phyloP scores from a whole-genome alignment of 2,113 vertebrate genomes.

The Phodopus roborovskii region DNA sequence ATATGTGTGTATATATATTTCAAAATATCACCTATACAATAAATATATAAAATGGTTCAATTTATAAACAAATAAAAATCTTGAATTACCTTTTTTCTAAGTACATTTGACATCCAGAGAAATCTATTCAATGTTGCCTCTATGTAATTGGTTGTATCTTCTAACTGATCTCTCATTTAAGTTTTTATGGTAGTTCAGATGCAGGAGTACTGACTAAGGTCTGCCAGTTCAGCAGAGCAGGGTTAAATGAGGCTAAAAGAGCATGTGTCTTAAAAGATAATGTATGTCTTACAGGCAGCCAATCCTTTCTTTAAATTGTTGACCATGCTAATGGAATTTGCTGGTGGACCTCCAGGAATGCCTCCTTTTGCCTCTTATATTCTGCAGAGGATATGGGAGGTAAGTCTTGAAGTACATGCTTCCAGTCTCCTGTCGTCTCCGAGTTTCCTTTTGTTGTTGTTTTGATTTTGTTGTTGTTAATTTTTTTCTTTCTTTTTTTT shows the following conservation, averaged over 20 bases:
- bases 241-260: constrained; percentile 43
- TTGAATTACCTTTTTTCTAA: neutral
- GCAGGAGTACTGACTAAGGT: neutral
- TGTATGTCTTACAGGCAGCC: constrained; percentile 90
- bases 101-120: neutral
- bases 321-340: constrained; percentile 99
- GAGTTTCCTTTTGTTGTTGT: neutral
- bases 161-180: neutral
- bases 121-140: neutral
- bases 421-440: constrained; percentile 30
- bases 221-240: neutral
- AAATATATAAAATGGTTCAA: neutral
- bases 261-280: neutral
- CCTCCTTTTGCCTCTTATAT: constrained; percentile 98
- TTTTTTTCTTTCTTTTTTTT: neutral
- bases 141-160: neutral
- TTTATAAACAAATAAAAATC: neutral
- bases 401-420: constrained; percentile 77
- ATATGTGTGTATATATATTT: neutral
- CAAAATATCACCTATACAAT: neutral
- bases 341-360: constrained; percentile 98
- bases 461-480: neutral
- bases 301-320: constrained; percentile 99
- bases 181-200: neutral
- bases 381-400: constrained; percentile 99